phyloP scores from a whole-genome alignment of 2,113 vertebrate genomes.

The Poeciliopsis retropinna region DNA sequence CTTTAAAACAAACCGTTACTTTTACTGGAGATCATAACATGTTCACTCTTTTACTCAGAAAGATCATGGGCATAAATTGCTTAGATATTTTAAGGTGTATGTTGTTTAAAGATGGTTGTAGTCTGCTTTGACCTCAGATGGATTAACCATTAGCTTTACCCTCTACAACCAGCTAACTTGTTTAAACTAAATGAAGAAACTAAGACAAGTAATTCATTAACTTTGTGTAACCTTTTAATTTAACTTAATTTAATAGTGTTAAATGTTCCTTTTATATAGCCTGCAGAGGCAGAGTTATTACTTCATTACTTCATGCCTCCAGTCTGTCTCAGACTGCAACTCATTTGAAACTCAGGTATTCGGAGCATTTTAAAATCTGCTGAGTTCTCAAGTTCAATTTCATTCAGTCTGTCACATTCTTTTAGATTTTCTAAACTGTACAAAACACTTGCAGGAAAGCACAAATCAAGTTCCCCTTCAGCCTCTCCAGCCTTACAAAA shows the following conservation, averaged over 20 bases:
- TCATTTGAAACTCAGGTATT: neutral
- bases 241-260: neutral
- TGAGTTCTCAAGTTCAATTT: slow-evolving; percentile 23
- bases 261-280: neutral
- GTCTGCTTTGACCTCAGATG: neutral
- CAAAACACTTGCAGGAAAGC: slow-evolving; percentile 27
- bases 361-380: neutral
- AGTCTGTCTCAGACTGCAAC: neutral
- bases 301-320: neutral
- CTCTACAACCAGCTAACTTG: neutral
- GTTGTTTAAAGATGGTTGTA: too few relatives aligned
- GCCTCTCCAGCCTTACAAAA: slow-evolving; percentile 6
- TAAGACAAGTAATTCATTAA: neutral
- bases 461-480: slow-evolving; percentile 8
- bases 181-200: neutral
- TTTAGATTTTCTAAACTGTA: slow-evolving; percentile 22
- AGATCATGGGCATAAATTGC: neutral
- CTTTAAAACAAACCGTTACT: neutral
- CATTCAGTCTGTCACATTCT: slow-evolving; percentile 35
- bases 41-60: neutral
- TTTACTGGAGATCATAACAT: neutral
- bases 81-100: too few relatives aligned
- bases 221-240: neutral
- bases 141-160: neutral
- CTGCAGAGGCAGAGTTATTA: neutral